These are phyloP conservation scores for Epistrophe grossulariae DNA, from an alignment of 2,888 invertebrate genomes.

Conservation along the genomic window DNA sequence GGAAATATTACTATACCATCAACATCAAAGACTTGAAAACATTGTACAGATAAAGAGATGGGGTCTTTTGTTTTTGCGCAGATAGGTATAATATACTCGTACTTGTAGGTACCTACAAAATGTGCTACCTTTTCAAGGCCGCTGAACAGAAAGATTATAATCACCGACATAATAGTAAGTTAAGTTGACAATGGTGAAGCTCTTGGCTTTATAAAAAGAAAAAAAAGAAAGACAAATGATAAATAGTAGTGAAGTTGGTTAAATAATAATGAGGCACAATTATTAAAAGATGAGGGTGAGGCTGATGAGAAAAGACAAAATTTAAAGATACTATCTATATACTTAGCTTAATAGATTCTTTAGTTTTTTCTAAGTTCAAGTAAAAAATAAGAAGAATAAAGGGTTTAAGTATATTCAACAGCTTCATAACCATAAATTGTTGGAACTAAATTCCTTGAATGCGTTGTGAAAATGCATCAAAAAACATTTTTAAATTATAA, in stretches of 20 bases:
- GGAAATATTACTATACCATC: slow-evolving; percentile 18
- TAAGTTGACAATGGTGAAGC: slow-evolving; percentile 22
- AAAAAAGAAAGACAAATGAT: slow-evolving; percentile 20
- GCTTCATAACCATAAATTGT: background rate
- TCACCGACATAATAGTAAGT: slow-evolving; percentile 24
- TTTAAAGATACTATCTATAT: slow-evolving; percentile 1
- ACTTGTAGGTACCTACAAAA: slow-evolving; percentile 1
- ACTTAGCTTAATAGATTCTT: background rate
- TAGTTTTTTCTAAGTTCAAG: background rate
- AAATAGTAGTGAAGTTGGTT: slow-evolving; percentile 15
- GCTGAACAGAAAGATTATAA: slow-evolving; percentile 53
- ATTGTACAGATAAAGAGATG: background rate
- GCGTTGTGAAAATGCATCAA: background rate
- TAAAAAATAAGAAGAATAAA: background rate
- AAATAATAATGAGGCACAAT: slow-evolving; percentile 23
- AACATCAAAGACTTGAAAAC: background rate
- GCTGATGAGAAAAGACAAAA: background rate
- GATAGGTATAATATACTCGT: background rate
- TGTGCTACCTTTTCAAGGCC: slow-evolving; percentile 59
- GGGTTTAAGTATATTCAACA: background rate
- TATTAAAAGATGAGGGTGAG: background rate
- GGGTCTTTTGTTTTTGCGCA: slow-evolving; percentile 49
- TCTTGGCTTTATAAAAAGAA: background rate
- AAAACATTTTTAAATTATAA: background rate
- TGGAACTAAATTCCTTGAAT: background rate